Evolutionary conservation across 2,888 invertebrate species (phyloP).

Genomic region (Belgica antarctica): DNA sequence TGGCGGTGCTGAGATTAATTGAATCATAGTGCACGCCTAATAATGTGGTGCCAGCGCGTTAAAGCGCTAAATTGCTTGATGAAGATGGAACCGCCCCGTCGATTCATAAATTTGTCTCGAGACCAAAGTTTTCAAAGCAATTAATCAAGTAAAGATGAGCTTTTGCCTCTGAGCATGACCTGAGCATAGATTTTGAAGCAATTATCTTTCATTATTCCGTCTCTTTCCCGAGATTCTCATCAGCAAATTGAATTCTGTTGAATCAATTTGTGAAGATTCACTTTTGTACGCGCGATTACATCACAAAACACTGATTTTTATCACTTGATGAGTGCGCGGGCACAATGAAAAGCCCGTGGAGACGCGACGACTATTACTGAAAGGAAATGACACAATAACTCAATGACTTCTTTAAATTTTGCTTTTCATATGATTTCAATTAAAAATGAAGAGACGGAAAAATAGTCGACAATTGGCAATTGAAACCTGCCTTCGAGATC

Average conservation of each 20-base stretch:
- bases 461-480: background rate
- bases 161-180: background rate
- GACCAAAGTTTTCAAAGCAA: background rate
- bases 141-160: constrained; percentile 1
- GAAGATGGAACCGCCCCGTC: background rate
- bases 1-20: constrained; percentile 4
- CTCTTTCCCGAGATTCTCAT: background rate
- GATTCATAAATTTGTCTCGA: constrained; percentile 9
- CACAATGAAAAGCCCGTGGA: background rate
- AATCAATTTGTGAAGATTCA: constrained; percentile 15
- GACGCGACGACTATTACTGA: background rate
- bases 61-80: constrained; percentile 7
- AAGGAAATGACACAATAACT: constrained; percentile 18
- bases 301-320: background rate
- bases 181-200: background rate
- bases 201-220: constrained; percentile 11
- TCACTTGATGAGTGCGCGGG: background rate
- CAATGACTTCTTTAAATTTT: background rate
- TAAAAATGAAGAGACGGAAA: constrained; percentile 9
- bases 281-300: background rate
- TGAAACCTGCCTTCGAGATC: background rate
- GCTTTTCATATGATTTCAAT: background rate
- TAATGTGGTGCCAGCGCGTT: background rate
- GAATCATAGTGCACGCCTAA: background rate
- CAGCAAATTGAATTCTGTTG: constrained; percentile 3